Percentiles rank a stretch among this genome's conserved stretches.
These are phyloP conservation scores for Aplodontia rufa DNA, from an alignment of 2,113 vertebrate genomes.

Conservation along the genomic window DNA sequence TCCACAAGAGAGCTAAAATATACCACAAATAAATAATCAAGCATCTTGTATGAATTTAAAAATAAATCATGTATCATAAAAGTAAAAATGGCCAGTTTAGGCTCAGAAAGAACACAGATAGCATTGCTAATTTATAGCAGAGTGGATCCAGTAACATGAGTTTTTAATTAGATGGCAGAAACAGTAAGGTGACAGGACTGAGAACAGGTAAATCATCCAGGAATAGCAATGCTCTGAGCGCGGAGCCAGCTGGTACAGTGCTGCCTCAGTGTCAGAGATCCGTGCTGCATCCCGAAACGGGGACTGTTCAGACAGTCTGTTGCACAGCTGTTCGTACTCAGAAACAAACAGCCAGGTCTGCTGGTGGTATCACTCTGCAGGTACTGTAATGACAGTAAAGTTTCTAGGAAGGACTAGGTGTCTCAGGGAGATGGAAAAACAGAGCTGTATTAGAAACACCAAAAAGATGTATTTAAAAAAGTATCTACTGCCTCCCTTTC, in stretches of 20 bases:
- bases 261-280: conserved; percentile 86
- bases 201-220: conserved; percentile 90
- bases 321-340: conserved; percentile 89
- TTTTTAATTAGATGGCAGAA: conserved; percentile 86
- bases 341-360: conserved; percentile 89
- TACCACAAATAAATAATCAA: conserved; percentile 90
- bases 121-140: conserved; percentile 79
- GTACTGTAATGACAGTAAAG: conserved; percentile 80
- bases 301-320: conserved; percentile 88
- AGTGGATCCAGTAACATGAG: conserved; percentile 78
- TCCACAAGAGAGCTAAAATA: conserved; percentile 87
- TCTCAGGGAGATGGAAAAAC: conserved; percentile 39
- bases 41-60: conserved; percentile 87
- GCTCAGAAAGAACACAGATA: conserved; percentile 80
- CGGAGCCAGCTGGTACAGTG: conserved; percentile 86
- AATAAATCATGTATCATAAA: conserved; percentile 84
- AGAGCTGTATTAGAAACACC: conserved; percentile 47
- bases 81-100: conserved; percentile 83
- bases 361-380: conserved; percentile 85
- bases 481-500: background rate
- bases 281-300: conserved; percentile 81
- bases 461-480: conserved; percentile 37
- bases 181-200: conserved; percentile 86
- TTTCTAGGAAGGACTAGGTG: conserved; percentile 65
- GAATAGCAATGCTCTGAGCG: conserved; percentile 85